Percentiles rank a stretch among this genome's conserved stretches.
phyloP scores from a whole-genome alignment of 2,113 vertebrate genomes.

The Athene noctua region DNA sequence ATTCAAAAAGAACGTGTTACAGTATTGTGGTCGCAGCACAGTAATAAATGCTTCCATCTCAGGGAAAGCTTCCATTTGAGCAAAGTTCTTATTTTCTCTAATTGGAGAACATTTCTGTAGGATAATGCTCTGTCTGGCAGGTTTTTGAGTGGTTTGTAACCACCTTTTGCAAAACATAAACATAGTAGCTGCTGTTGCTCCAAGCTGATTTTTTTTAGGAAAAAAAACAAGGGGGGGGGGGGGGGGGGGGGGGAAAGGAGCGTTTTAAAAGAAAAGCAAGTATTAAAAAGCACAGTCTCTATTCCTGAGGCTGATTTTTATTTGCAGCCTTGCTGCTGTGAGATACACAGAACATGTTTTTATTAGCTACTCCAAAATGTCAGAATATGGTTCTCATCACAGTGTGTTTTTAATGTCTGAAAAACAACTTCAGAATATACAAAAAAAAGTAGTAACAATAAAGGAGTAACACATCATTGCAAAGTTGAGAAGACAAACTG shows the following conservation, averaged over 20 bases:
- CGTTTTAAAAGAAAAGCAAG: neutral
- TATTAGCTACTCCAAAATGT: neutral
- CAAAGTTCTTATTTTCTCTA: neutral
- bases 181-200: neutral
- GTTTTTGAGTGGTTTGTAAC: neutral
- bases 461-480: neutral
- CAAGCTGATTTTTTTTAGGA: neutral
- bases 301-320: neutral
- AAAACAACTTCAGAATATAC: neutral
- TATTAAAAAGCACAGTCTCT: neutral
- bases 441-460: neutral
- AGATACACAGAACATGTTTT: neutral
- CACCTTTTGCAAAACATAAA: neutral
- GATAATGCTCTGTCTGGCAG: neutral
- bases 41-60: neutral
- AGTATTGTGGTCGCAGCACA: neutral
- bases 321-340: neutral
- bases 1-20: neutral
- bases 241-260: too few species aligned
- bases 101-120: neutral
- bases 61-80: neutral
- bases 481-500: neutral
- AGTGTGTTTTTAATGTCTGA: neutral
- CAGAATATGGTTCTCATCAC: neutral
- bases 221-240: too few species aligned